Conservation (phyloP, 2,888 invertebrate genomes). For the Caenorhabditis doughertyi region DNA sequence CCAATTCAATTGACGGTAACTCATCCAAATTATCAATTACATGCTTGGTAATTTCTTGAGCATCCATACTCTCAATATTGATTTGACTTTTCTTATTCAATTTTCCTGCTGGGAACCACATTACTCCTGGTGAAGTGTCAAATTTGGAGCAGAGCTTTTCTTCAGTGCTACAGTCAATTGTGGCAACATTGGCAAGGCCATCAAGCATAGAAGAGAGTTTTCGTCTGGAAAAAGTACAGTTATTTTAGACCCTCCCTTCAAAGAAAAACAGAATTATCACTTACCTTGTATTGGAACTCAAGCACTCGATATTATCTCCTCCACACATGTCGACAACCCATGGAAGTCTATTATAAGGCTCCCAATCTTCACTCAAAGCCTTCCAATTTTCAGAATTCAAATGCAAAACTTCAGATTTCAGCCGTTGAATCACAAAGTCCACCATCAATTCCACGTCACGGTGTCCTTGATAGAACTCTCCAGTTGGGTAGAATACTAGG, state of each 20-base stretch:
- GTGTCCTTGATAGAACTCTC: constrained; percentile 86
- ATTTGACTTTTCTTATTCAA: constrained; percentile 67
- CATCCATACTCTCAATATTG: constrained; percentile 83
- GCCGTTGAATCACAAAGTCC: constrained; percentile 86
- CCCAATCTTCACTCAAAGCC: constrained; percentile 69
- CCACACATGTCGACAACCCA: constrained; percentile 86
- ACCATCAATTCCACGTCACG: constrained; percentile 86
- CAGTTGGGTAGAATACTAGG: constrained; percentile 87
- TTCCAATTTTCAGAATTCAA: constrained; percentile 74
- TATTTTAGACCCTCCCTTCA: too few relatives aligned
- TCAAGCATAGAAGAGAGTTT: constrained; percentile 88
- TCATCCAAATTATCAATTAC: constrained; percentile 87
- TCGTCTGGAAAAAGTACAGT: constrained; percentile 40
- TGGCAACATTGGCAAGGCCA: constrained; percentile 85
- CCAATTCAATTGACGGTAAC: constrained; percentile 85
- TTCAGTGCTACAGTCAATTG: constrained; percentile 85
- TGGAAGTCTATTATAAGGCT: constrained; percentile 82
- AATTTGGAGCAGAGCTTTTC: constrained; percentile 85
- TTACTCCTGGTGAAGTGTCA: constrained; percentile 78
- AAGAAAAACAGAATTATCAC: too few relatives aligned
- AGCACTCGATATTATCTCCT: constrained; percentile 79
- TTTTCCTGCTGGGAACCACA: constrained; percentile 83
- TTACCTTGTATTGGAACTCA: constrained; percentile 55
- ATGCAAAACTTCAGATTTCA: constrained; percentile 83
- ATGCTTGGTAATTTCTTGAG: constrained; percentile 86